Conservation (phyloP, 35 echinoderm and acorn worm species). For the Stichopus chloronotus region DNA sequence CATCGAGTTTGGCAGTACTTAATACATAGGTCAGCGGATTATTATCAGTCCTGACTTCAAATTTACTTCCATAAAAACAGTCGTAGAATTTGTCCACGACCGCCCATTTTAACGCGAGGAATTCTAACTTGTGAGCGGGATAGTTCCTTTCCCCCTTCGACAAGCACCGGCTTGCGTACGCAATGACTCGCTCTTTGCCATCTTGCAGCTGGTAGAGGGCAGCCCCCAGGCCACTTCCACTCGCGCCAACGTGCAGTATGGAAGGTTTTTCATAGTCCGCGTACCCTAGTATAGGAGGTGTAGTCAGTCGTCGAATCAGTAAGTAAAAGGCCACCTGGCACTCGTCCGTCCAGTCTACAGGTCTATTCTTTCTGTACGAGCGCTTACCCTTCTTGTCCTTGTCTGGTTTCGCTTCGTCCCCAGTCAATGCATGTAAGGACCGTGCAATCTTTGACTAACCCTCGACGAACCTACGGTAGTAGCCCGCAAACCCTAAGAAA, state of each 20-base stretch:
- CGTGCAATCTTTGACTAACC: slow-evolving; percentile 27
- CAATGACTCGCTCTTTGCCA: not conserved
- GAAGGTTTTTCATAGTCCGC: not conserved
- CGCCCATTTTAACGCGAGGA: slow-evolving; percentile 44
- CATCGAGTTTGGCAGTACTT: slow-evolving; percentile 47
- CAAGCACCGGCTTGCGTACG: not conserved
- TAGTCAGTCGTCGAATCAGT: not conserved
- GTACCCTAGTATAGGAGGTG: not conserved
- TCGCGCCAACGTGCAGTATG: not conserved
- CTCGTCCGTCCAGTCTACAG: not conserved
- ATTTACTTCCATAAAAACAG: not conserved
- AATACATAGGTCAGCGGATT: slow-evolving; percentile 47
- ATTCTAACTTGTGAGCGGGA: not conserved
- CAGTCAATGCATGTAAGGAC: slow-evolving; percentile 11
- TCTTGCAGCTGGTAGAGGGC: not conserved
- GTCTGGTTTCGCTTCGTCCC: not conserved
- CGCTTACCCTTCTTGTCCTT: not conserved
- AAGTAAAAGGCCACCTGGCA: not conserved
- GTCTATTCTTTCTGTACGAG: not conserved
- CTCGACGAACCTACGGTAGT: slow-evolving; percentile 62
- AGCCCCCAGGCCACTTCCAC: not conserved
- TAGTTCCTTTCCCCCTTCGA: not conserved
- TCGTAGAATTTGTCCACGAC: slow-evolving; percentile 47
- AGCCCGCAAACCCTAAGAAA: slow-evolving; percentile 63
- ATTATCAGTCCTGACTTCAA: slow-evolving; percentile 48